Evolutionary conservation across 2,888 invertebrate genomes (phyloP).

Genomic region (Pyralis farinalis): DNA sequence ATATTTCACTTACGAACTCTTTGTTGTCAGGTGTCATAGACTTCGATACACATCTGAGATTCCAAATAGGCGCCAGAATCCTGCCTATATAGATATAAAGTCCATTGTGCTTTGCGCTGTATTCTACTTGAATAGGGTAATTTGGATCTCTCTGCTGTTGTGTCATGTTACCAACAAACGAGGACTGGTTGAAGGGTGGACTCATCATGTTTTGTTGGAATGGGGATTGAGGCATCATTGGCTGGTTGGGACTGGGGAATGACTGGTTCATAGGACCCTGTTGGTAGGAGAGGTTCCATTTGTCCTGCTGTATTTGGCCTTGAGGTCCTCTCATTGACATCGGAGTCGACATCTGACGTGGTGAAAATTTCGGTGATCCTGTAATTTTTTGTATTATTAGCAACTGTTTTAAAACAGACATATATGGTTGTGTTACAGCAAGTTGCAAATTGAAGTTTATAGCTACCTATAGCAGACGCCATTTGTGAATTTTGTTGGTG

Average conservation of each 20-base stretch:
- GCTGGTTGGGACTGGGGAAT: slow-evolving; percentile 48
- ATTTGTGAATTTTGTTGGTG: slow-evolving; percentile 51
- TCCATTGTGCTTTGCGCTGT: slow-evolving; percentile 93
- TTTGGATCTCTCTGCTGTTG: slow-evolving; percentile 60
- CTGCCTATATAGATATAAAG: slow-evolving; percentile 95
- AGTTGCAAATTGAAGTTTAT: no score
- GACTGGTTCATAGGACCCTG: slow-evolving; percentile 55
- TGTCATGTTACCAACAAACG: slow-evolving; percentile 52
- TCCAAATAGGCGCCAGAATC: slow-evolving; percentile 95
- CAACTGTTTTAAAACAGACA: no score
- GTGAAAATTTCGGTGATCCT: slow-evolving; percentile 73
- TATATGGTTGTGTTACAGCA: no score
- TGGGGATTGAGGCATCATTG: slow-evolving; percentile 51
- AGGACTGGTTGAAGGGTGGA: slow-evolving; percentile 62
- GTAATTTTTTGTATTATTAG: slow-evolving; percentile 10
- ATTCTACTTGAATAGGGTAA: slow-evolving; percentile 68
- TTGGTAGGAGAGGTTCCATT: slow-evolving; percentile 61
- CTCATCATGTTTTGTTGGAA: slow-evolving; percentile 57
- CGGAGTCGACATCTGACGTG: slow-evolving; percentile 74
- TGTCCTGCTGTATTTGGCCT: slow-evolving; percentile 50
- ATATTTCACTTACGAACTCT: slow-evolving; percentile 76
- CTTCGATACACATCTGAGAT: slow-evolving; percentile 85
- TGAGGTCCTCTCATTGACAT: slow-evolving; percentile 62
- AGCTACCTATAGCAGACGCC: slow-evolving; percentile 43
- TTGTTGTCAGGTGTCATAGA: slow-evolving; percentile 73